These are phyloP conservation scores for Scartelaos histophorus DNA, from an alignment of 2,113 vertebrate genomes.

Conservation along the genomic window DNA sequence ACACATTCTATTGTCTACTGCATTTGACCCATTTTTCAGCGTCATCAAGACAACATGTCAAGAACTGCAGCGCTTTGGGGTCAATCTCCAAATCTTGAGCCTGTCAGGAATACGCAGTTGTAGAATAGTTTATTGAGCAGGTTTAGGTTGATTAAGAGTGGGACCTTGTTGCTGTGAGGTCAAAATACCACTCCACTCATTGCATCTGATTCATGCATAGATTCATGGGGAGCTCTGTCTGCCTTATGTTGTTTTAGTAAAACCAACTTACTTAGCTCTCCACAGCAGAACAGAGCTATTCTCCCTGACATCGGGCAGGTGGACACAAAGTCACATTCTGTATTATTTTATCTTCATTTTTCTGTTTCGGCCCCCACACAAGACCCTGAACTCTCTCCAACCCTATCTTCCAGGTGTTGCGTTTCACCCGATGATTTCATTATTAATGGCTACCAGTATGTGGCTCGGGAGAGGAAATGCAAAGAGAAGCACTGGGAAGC, in stretches of 20 bases:
- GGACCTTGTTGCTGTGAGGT: background rate
- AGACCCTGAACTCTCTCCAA: conserved; percentile 47
- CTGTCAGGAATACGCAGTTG: too few relatives aligned
- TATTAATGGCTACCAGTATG: conserved; percentile 61
- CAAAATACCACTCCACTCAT: background rate
- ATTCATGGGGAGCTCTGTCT: conserved; percentile 22
- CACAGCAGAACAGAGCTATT: conserved; percentile 58
- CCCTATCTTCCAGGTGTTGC: conserved; percentile 59
- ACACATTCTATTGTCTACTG: too few relatives aligned
- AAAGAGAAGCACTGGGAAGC: conserved; percentile 36
- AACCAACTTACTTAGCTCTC: conserved; percentile 53
- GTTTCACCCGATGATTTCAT: conserved; percentile 63
- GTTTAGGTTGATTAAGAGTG: background rate
- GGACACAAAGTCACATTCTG: conserved; percentile 40
- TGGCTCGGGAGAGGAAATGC: conserved; percentile 38
- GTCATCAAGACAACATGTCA: too few relatives aligned
- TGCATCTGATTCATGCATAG: background rate
- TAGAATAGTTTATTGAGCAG: too few relatives aligned
- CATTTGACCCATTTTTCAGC: too few relatives aligned
- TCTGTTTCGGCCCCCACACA: conserved; percentile 48
- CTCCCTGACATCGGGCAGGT: conserved; percentile 39
- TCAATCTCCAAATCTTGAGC: too few relatives aligned
- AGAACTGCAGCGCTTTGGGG: too few relatives aligned
- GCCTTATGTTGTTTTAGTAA: conserved; percentile 57
- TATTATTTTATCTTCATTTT: conserved; percentile 57